Percentiles rank a stretch among this genome's conserved stretches.
These are phyloP conservation scores for Dermatemys mawii DNA, from an alignment of 2,113 vertebrate species.

Conservation along the genomic window DNA sequence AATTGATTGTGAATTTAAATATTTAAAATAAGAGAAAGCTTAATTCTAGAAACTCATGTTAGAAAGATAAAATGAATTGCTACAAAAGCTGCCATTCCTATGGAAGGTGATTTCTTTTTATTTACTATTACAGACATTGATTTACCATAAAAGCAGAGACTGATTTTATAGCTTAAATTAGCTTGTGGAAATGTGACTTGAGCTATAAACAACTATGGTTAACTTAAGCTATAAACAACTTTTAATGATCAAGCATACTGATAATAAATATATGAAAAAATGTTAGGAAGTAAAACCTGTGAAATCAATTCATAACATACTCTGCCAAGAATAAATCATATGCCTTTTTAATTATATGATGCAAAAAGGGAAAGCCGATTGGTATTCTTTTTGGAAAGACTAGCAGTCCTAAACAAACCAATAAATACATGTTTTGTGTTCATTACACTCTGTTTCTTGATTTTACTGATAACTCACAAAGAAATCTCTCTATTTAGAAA, in stretches of 20 bases:
- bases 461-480: neutral
- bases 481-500: neutral
- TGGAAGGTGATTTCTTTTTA: slow-evolving; percentile 25
- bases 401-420: neutral
- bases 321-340: neutral
- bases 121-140: slow-evolving; percentile 21
- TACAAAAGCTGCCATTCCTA: neutral
- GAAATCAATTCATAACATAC: neutral
- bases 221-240: slow-evolving; percentile 16
- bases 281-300: neutral
- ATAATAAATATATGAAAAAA: neutral
- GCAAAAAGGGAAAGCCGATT: neutral
- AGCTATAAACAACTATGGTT: slow-evolving; percentile 12
- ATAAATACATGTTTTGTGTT: neutral
- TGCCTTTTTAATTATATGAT: neutral
- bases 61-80: neutral
- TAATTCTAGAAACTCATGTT: neutral
- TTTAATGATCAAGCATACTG: neutral
- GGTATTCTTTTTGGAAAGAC: neutral
- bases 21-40: neutral
- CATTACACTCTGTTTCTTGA: neutral
- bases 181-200: neutral
- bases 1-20: neutral
- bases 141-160: slow-evolving; percentile 10
- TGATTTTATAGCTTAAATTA: slow-evolving; percentile 36